phyloP scores from a whole-genome alignment of 2,888 invertebrate species.

The Odontomyia ornata region DNA sequence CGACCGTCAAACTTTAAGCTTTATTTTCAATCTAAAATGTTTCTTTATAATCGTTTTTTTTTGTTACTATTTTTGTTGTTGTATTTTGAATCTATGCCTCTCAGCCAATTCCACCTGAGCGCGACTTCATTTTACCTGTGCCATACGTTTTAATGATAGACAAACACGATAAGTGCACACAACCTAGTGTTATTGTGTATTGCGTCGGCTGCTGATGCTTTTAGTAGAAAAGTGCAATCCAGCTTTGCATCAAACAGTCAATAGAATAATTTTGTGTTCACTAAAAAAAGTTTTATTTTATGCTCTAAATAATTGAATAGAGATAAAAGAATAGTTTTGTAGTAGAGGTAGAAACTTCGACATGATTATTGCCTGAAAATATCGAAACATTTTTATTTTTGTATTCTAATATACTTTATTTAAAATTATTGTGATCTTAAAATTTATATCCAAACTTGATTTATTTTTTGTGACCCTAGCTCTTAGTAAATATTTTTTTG shows the following conservation, averaged over 20 bases:
- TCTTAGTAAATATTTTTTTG: no score
- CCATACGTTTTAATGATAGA: constrained; percentile 12
- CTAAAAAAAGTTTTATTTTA: neutral
- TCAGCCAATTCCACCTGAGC: constrained; percentile 36
- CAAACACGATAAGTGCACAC: neutral
- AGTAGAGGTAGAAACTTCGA: neutral
- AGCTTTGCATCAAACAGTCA: neutral
- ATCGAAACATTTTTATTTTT: no score
- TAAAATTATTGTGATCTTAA: no score
- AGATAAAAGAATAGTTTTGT: neutral
- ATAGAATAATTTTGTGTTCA: neutral
- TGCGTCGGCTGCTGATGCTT: neutral
- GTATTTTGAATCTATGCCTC: neutral
- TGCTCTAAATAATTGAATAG: neutral
- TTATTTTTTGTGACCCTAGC: no score
- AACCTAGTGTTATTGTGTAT: constrained; percentile 1
- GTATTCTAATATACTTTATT: no score
- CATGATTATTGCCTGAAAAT: no score
- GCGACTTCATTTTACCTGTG: constrained; percentile 23
- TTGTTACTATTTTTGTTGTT: no score
- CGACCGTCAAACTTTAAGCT: neutral
- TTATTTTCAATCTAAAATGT: no score
- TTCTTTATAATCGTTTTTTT: no score
- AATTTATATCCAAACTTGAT: no score
- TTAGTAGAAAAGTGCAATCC: neutral